phyloP scores from a whole-genome alignment of 2,888 invertebrate species.

The Pardosa pseudoannulata region DNA sequence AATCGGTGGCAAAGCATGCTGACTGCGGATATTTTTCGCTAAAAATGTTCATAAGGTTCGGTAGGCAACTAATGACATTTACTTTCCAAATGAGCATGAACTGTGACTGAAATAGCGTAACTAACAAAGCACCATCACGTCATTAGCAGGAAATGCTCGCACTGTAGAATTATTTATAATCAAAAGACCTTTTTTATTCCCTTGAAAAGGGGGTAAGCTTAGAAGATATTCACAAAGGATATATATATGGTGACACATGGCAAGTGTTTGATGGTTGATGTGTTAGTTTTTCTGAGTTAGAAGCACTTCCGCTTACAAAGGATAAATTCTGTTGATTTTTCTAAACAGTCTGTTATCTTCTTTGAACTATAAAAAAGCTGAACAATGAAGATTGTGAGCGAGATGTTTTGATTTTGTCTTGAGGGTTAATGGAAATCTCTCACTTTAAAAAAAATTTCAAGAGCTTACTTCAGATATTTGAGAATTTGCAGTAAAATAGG shows the following conservation, averaged over 20 bases:
- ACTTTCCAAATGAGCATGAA: constrained; percentile 22
- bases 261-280: background rate
- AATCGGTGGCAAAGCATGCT: constrained; percentile 3
- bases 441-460: too few species aligned
- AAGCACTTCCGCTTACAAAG: background rate
- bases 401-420: too few species aligned
- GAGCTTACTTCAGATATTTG: too few species aligned
- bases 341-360: too few species aligned
- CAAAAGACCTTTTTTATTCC: background rate
- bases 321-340: too few species aligned
- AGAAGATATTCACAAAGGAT: background rate
- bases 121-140: constrained; percentile 19
- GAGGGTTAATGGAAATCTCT: too few species aligned
- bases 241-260: background rate
- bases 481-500: too few species aligned
- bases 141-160: constrained; percentile 17
- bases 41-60: constrained; percentile 10
- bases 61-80: constrained; percentile 28
- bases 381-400: too few species aligned
- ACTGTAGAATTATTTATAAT: constrained; percentile 3
- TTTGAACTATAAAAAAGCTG: too few species aligned
- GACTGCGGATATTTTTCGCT: constrained; percentile 13
- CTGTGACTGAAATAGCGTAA: constrained; percentile 38
- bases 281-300: background rate
- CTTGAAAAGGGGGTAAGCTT: background rate